Conservation (phyloP, 2,888 invertebrate species). For the Agrotis ipsilon region DNA sequence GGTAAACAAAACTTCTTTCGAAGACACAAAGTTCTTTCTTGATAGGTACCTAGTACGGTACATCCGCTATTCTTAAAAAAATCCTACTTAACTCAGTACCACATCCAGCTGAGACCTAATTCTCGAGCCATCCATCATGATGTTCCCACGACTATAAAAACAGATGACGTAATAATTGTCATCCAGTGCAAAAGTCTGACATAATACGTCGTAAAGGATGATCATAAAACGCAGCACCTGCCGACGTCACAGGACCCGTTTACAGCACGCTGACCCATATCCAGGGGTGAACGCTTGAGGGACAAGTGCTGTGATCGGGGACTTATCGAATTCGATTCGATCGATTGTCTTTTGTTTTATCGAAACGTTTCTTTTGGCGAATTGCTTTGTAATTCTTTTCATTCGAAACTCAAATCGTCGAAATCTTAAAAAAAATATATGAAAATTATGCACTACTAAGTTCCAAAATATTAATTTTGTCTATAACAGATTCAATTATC, state of each 20-base stretch:
- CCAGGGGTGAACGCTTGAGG: conserved; percentile 71
- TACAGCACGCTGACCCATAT: conserved; percentile 84
- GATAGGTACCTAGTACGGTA: no score
- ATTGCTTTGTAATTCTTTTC: no score
- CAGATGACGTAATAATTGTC: conserved; percentile 19
- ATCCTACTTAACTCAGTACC: no score
- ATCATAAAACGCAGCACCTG: conserved; percentile 63
- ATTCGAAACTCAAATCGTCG: no score
- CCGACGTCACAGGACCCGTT: conserved; percentile 78
- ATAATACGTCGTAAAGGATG: conserved; percentile 54
- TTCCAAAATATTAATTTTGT: no score
- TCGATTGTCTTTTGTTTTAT: conserved; percentile 4
- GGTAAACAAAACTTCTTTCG: no score
- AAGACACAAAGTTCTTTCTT: no score
- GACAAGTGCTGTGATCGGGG: conserved; percentile 50
- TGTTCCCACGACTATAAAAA: conserved; percentile 21
- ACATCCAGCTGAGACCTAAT: no score
- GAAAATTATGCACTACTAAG: no score
- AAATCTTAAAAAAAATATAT: no score
- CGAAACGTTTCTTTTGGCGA: not conserved
- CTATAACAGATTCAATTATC: no score
- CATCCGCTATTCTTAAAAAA: no score
- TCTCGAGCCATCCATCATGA: not conserved
- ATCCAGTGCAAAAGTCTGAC: conserved; percentile 15
- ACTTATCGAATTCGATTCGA: conserved; percentile 42